Conservation (phyloP, 2,113 vertebrate species). For the Tachysurus vachellii region DNA sequence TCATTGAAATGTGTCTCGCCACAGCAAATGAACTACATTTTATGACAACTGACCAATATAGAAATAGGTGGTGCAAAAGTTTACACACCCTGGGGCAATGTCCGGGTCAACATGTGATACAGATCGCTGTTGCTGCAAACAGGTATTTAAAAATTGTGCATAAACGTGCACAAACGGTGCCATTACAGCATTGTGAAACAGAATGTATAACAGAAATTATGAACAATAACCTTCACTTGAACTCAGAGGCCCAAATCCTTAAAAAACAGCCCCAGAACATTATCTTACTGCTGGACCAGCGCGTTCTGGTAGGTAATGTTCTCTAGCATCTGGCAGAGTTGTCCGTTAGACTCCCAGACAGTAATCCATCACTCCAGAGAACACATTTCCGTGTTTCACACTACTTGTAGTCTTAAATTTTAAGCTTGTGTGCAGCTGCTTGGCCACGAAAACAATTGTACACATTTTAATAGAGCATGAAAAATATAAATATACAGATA, state of each 20-base stretch:
- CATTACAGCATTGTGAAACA: not conserved
- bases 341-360: too few relatives aligned
- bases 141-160: not conserved
- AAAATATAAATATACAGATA: too few relatives aligned
- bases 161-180: not conserved
- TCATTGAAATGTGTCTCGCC: not conserved
- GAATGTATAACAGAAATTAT: not conserved
- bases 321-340: not conserved
- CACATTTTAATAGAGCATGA: too few relatives aligned
- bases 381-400: too few relatives aligned
- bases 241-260: not conserved
- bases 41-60: too few relatives aligned
- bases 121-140: not conserved
- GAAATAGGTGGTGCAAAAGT: not conserved
- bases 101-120: not conserved
- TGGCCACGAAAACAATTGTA: too few relatives aligned
- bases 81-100: not conserved
- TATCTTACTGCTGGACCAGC: too few relatives aligned
- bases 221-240: not conserved
- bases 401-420: too few relatives aligned
- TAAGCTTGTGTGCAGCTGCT: too few relatives aligned
- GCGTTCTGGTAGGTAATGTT: not conserved
- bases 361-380: too few relatives aligned
- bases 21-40: not conserved
- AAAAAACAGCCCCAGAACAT: too few relatives aligned